These are phyloP conservation scores for Pseudomyrmex pallidus DNA, from an alignment of 1,140 invertebrate species.

Conservation along the genomic window DNA sequence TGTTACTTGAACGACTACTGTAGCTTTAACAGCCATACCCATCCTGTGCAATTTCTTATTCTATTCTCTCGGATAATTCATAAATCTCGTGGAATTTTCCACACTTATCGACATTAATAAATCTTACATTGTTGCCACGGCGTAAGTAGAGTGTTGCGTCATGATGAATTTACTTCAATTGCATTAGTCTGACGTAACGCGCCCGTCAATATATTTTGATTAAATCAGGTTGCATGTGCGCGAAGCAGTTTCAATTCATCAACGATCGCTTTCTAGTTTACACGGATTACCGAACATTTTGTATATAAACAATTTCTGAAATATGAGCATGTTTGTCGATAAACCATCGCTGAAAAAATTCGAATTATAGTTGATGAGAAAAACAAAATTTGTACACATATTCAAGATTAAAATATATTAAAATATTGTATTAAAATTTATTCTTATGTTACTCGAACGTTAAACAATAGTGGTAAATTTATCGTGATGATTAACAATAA, in stretches of 20 bases:
- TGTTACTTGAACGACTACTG: slow-evolving; percentile 9
- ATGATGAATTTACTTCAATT: slow-evolving; percentile 58
- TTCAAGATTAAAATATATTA: slow-evolving; percentile 39
- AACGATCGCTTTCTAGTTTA: slow-evolving; percentile 19
- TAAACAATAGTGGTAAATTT: slow-evolving; percentile 17
- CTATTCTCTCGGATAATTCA: slow-evolving; percentile 25
- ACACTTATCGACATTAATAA: slow-evolving; percentile 39
- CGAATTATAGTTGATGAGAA: slow-evolving; percentile 8
- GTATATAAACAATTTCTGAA: too few species aligned
- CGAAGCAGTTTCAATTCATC: slow-evolving; percentile 11
- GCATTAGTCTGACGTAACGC: slow-evolving; percentile 46
- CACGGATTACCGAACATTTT: background rate
- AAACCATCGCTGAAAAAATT: background rate
- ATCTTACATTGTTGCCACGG: slow-evolving; percentile 43
- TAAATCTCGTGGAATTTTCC: slow-evolving; percentile 45
- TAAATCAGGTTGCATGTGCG: slow-evolving; percentile 49
- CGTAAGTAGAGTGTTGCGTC: slow-evolving; percentile 38
- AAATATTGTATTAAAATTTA: background rate
- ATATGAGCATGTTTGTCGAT: too few species aligned
- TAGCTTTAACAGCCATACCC: background rate
- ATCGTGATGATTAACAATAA: slow-evolving; percentile 5
- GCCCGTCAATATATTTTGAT: slow-evolving; percentile 46
- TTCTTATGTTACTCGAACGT: too few species aligned
- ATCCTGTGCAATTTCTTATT: background rate
- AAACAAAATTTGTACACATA: slow-evolving; percentile 22